Evolutionary conservation across 2,888 invertebrate genomes (phyloP).

Genomic region (Ophion obscuratus): DNA sequence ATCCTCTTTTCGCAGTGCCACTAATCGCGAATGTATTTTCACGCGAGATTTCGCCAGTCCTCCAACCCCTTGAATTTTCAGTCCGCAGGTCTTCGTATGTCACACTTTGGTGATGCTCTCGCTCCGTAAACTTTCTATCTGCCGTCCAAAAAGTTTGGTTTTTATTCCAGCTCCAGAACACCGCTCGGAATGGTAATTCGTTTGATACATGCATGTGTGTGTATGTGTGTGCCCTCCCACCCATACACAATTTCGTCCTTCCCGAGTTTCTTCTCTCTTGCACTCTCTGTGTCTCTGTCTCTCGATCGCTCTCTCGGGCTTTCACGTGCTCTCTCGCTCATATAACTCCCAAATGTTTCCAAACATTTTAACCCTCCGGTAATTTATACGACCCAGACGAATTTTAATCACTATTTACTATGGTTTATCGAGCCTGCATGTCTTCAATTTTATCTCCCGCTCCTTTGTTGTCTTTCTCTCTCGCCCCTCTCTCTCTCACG

Average conservation of each 20-base stretch:
- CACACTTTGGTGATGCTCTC: conserved; percentile 32
- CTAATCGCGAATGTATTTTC: conserved; percentile 46
- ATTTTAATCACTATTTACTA: conserved; percentile 60
- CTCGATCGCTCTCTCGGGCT: conserved; percentile 20
- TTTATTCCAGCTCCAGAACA: conserved; percentile 46
- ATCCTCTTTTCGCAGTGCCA: background rate
- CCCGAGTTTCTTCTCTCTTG: conserved; percentile 13
- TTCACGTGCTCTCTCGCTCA: conserved; percentile 23
- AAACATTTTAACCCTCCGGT: conserved; percentile 54
- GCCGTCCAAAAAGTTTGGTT: conserved; percentile 46
- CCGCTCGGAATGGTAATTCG: conserved; percentile 59
- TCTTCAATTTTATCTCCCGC: conserved; percentile 9
- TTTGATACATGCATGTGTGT: conserved; percentile 22
- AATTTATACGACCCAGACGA: conserved; percentile 59
- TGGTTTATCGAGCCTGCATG: conserved; percentile 35
- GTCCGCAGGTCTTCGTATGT: background rate
- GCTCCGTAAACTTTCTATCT: conserved; percentile 44
- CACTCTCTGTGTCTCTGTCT: conserved; percentile 11
- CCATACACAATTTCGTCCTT: conserved; percentile 46
- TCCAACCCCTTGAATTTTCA: conserved; percentile 16
- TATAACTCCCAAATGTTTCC: conserved; percentile 50
- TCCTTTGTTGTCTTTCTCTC: background rate
- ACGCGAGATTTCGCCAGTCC: conserved; percentile 10
- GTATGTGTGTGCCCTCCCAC: background rate
- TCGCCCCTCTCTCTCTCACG: background rate